phyloP scores from a whole-genome alignment of 2,888 invertebrate species.

The Teleiodes luculella region DNA sequence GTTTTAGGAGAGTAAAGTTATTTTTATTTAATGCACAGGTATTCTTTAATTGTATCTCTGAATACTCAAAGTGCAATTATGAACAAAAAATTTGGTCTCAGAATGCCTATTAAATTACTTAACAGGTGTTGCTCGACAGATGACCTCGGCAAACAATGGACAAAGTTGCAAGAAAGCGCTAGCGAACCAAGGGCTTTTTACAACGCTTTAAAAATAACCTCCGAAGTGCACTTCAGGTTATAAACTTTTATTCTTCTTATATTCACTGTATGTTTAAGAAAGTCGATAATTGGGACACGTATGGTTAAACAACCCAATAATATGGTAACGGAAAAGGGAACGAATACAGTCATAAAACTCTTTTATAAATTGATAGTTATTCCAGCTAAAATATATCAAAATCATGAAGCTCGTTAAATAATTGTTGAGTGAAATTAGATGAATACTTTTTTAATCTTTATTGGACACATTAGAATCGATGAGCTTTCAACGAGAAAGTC shows the following conservation, averaged over 20 bases:
- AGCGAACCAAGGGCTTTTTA: not conserved
- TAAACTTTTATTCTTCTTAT: not conserved
- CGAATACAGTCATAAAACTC: constrained; percentile 11
- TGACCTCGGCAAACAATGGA: constrained; percentile 20
- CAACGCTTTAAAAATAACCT: not conserved
- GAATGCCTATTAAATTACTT: constrained; percentile 21
- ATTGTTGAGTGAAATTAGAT: constrained; percentile 48
- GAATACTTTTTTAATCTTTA: constrained; percentile 52
- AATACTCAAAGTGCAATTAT: constrained; percentile 4
- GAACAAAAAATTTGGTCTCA: not conserved
- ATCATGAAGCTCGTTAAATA: constrained; percentile 48
- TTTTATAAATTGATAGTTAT: constrained; percentile 10
- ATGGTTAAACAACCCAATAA: constrained; percentile 8
- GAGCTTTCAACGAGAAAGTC: constrained; percentile 63
- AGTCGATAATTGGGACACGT: not conserved
- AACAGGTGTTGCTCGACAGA: constrained; percentile 26
- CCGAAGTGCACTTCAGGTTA: not conserved
- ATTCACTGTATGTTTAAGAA: not conserved
- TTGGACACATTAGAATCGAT: constrained; percentile 61
- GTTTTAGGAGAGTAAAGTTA: constrained; percentile 7
- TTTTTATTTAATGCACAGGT: not conserved
- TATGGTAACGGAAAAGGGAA: not conserved
- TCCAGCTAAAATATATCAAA: constrained; percentile 32
- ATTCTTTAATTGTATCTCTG: constrained; percentile 11
- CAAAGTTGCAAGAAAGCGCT: constrained; percentile 9